Evolutionary conservation across 2,888 invertebrate species (phyloP).

Genomic region (Unio pictorum): DNA sequence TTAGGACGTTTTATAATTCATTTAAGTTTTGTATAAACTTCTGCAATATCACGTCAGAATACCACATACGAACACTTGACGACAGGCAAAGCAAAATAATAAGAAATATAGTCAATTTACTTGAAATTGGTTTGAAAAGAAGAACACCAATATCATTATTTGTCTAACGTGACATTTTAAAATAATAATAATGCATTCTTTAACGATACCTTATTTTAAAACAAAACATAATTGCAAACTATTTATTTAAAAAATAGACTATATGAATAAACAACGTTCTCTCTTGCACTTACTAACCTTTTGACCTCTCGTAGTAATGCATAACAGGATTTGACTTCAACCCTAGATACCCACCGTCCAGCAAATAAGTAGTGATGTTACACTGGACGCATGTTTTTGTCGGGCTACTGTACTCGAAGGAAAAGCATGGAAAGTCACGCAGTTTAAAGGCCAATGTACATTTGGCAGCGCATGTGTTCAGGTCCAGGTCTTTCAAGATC

Average conservation of each 20-base stretch:
- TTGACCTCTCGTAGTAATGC: slow-evolving; percentile 39
- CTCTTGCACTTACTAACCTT: slow-evolving; percentile 21
- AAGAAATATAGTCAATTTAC: not conserved
- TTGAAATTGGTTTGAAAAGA: too few species aligned
- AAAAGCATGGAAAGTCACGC: slow-evolving; percentile 35
- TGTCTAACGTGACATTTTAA: too few species aligned
- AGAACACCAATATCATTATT: too few species aligned
- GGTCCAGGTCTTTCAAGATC: slow-evolving; percentile 22
- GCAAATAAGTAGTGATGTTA: slow-evolving; percentile 34
- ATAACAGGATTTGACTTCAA: slow-evolving; percentile 23
- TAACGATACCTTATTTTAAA: too few species aligned
- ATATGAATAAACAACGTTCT: not conserved
- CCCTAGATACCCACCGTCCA: slow-evolving; percentile 38
- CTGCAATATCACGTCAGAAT: not conserved
- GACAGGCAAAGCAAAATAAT: not conserved
- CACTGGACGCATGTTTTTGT: slow-evolving; percentile 35
- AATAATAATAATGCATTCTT: too few species aligned
- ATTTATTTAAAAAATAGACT: not conserved
- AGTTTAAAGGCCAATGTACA: not conserved
- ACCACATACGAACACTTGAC: not conserved
- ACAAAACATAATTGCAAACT: too few species aligned
- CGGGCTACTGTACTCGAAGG: slow-evolving; percentile 33
- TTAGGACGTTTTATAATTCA: not conserved
- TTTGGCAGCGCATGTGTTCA: slow-evolving; percentile 11
- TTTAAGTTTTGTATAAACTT: not conserved